phyloP scores from a whole-genome alignment of 30 jellyfish, hydroid and myxozoan genomes.

The Morbakka virulenta region DNA sequence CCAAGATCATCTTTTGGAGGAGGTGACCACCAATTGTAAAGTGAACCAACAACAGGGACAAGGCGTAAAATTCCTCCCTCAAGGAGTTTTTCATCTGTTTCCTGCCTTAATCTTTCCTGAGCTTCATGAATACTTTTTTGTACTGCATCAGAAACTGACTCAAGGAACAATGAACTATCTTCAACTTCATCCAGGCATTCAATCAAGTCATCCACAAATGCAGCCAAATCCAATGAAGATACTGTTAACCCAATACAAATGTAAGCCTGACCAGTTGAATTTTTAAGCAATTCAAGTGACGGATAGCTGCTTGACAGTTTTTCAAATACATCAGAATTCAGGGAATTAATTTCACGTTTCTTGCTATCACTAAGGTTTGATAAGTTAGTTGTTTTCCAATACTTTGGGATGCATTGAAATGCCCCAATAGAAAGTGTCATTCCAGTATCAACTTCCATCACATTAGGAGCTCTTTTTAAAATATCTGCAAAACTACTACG shows the following conservation, averaged over 20 bases:
- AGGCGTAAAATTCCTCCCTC: constrained; percentile 92
- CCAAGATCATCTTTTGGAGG: constrained; percentile 91
- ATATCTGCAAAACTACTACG: background rate
- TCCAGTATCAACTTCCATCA: background rate
- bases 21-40: constrained; percentile 94
- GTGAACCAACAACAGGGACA: constrained; percentile 85
- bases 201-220: constrained; percentile 11
- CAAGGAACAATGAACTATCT: constrained; percentile 52
- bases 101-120: constrained; percentile 60
- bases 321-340: constrained; percentile 31
- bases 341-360: constrained; percentile 73
- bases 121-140: constrained; percentile 90
- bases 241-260: constrained; percentile 57
- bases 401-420: constrained; percentile 77
- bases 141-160: constrained; percentile 66
- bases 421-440: background rate
- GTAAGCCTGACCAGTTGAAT: constrained; percentile 61
- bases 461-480: background rate
- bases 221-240: background rate
- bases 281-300: constrained; percentile 32
- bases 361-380: constrained; percentile 86
- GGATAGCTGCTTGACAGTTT: constrained; percentile 31
- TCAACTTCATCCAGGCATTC: background rate
- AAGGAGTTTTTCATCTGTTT: constrained; percentile 81
- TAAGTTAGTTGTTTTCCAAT: constrained; percentile 79